phyloP scores from a whole-genome alignment of 2,113 vertebrate genomes.

The Irena cyanogastra region DNA sequence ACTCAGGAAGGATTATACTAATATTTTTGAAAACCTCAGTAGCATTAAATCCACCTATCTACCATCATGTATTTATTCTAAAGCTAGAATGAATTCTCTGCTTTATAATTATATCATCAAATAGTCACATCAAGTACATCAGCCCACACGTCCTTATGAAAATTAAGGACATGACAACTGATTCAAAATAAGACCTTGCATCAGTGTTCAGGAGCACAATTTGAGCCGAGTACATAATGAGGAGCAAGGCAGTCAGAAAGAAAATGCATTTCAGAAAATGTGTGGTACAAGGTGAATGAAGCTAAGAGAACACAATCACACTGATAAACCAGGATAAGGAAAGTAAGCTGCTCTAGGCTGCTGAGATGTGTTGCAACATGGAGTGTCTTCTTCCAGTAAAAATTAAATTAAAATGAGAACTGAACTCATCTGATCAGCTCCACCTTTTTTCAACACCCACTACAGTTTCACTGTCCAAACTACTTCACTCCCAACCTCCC shows the following conservation, averaged over 20 bases:
- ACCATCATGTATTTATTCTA: neutral
- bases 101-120: slow-evolving; percentile 14
- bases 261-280: slow-evolving; percentile 21
- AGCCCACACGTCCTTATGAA: neutral
- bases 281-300: neutral
- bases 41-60: neutral
- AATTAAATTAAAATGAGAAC: neutral
- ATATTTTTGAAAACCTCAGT: neutral
- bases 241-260: neutral
- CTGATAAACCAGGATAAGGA: neutral
- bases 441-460: neutral
- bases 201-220: neutral
- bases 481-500: neutral
- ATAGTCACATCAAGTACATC: neutral
- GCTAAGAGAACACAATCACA: neutral
- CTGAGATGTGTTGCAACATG: neutral
- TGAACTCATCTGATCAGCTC: neutral
- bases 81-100: neutral
- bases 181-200: slow-evolving; percentile 3
- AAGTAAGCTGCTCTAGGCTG: neutral
- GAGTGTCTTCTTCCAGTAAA: neutral
- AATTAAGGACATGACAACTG: neutral
- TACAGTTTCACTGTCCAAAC: neutral
- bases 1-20: neutral
- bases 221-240: neutral